Conservation (phyloP, 2,113 vertebrate genomes). For the Rhea pennata region DNA sequence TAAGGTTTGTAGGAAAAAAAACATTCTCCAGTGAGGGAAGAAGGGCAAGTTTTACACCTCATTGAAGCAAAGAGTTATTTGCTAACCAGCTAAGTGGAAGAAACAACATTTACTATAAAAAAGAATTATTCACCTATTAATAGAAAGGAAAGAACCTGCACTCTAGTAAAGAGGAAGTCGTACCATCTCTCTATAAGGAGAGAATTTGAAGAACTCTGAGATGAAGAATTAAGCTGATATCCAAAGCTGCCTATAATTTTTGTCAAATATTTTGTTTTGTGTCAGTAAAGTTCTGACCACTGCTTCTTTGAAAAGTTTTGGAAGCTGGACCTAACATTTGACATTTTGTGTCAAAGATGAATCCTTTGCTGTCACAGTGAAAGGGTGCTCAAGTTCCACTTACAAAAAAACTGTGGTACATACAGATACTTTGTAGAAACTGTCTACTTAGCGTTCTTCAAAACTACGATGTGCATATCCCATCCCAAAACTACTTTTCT, state of each 20-base stretch:
- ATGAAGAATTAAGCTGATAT: neutral
- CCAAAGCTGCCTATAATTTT: neutral
- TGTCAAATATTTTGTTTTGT: neutral
- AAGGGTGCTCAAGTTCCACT: neutral
- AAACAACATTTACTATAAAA: neutral
- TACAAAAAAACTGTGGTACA: neutral
- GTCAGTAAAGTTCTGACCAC: neutral
- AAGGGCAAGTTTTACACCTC: neutral
- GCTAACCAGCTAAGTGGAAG: neutral
- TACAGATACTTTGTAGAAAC: neutral
- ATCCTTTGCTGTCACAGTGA: neutral
- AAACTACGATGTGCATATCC: neutral
- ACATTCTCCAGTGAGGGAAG: neutral
- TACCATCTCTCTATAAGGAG: fast-evolving
- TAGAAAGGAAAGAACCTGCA: neutral
- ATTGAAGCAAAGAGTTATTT: neutral
- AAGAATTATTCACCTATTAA: neutral
- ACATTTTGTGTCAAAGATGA: neutral
- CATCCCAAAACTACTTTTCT: neutral
- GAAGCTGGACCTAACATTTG: neutral
- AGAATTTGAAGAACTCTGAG: neutral
- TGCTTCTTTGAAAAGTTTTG: neutral
- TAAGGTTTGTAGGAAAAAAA: neutral
- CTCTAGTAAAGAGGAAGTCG: neutral
- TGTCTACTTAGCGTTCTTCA: neutral